Evolutionary conservation across 1,140 invertebrate genomes (phyloP).

Genomic region (Hetaerina americana): DNA sequence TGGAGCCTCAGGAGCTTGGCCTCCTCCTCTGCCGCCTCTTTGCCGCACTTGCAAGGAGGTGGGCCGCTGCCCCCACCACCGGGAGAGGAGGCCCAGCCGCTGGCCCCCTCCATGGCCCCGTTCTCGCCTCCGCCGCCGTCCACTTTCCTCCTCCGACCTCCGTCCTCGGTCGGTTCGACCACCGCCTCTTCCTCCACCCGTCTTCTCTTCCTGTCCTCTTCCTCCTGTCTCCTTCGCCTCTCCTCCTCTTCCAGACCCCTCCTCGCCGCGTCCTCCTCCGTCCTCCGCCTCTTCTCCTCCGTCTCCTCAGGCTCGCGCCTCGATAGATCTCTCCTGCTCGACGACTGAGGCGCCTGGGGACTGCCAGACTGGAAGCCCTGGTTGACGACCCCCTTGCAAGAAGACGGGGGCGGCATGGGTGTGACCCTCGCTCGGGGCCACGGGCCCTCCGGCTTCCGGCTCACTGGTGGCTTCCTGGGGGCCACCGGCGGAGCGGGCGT

Average conservation of each 20-base stretch:
- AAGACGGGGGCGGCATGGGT: not conserved
- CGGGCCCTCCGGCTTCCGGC: not conserved
- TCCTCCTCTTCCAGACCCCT: not conserved
- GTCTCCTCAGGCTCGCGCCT: not conserved
- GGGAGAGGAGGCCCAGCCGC: too few relatives aligned
- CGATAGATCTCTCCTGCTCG: not conserved
- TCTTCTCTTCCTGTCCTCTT: not conserved
- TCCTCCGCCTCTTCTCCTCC: not conserved
- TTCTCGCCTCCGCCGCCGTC: too few relatives aligned
- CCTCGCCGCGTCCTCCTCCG: not conserved
- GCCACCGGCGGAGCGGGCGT: not conserved
- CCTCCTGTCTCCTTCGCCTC: too few relatives aligned
- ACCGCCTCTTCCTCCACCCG: not conserved
- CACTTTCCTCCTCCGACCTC: not conserved
- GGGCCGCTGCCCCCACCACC: not conserved
- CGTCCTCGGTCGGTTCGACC: not conserved
- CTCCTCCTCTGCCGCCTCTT: conserved; percentile 1
- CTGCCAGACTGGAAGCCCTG: not conserved
- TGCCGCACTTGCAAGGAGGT: not conserved
- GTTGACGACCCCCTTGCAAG: not conserved
- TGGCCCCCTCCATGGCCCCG: too few relatives aligned
- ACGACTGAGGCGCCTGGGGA: not conserved
- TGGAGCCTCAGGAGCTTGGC: conserved; percentile 24
- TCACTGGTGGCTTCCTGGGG: not conserved
- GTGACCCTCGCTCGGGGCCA: not conserved